These are phyloP conservation scores for Zaprionus inermis DNA, from an alignment of 1,140 invertebrate species.

Conservation along the genomic window DNA sequence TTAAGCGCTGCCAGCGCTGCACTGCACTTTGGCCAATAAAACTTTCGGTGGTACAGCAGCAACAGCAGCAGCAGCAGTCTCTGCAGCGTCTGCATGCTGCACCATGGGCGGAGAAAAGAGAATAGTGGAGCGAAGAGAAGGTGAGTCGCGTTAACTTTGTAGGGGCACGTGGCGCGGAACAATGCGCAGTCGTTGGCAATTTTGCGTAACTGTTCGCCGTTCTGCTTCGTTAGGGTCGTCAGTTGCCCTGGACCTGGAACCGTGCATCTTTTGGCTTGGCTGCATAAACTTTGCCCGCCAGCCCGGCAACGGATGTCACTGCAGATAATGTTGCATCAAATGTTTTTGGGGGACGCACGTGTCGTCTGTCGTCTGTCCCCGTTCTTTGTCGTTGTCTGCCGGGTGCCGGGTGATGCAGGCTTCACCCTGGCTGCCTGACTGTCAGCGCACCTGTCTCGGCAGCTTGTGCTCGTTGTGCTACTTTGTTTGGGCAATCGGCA, in stretches of 20 bases:
- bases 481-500: slow-evolving; percentile 53
- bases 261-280: slow-evolving; percentile 16
- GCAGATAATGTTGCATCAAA: slow-evolving; percentile 64
- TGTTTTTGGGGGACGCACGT: slow-evolving; percentile 50
- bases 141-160: slow-evolving; percentile 51
- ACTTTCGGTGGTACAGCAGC: slow-evolving; percentile 43
- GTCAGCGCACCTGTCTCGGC: slow-evolving; percentile 38
- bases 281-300: slow-evolving; percentile 57
- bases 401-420: neutral
- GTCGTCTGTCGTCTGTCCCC: slow-evolving; percentile 17
- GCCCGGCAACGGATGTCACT: slow-evolving; percentile 52
- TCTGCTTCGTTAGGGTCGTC: slow-evolving; percentile 68
- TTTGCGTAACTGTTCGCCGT: slow-evolving; percentile 73
- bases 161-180: slow-evolving; percentile 69
- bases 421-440: neutral
- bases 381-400: neutral
- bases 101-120: neutral
- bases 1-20: slow-evolving; percentile 42
- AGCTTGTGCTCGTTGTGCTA: slow-evolving; percentile 12
- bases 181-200: slow-evolving; percentile 73
- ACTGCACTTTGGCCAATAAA: slow-evolving; percentile 70
- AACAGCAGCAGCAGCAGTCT: neutral
- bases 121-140: neutral
- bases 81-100: neutral
- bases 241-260: slow-evolving; percentile 11